Evolutionary conservation across 2,113 vertebrate genomes (phyloP).

Genomic region (Mirza zaza): DNA sequence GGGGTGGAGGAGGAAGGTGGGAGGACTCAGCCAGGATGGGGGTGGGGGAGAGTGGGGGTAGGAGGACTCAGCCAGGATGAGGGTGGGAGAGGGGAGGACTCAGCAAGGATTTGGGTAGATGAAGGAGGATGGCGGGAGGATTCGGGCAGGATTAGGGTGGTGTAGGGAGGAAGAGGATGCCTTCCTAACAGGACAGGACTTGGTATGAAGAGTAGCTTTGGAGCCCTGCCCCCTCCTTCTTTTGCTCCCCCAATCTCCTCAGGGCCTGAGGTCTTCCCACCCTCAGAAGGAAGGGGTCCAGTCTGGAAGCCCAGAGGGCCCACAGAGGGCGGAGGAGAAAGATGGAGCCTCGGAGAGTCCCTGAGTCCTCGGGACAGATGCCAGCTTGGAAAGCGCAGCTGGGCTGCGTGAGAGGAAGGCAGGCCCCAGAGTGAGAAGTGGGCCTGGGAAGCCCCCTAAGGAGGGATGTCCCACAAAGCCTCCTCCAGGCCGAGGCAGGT

Average conservation of each 20-base stretch:
- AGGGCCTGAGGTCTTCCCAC: neutral
- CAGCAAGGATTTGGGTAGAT: neutral
- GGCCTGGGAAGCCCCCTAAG: neutral
- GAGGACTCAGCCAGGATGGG: neutral
- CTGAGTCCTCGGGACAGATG: neutral
- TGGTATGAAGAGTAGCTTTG: neutral
- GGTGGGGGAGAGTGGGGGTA: neutral
- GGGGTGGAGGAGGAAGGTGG: neutral
- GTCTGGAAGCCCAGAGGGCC: neutral
- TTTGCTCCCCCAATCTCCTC: neutral
- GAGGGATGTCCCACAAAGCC: neutral
- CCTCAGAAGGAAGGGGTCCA: neutral
- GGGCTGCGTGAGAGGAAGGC: neutral
- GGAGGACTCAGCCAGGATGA: neutral
- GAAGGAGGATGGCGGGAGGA: neutral
- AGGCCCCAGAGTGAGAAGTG: neutral
- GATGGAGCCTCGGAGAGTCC: too few species aligned
- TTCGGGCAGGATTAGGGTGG: neutral
- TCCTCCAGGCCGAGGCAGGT: neutral
- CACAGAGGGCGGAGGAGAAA: fast-evolving
- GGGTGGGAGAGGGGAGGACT: neutral
- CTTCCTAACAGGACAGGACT: neutral
- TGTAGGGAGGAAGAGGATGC: neutral
- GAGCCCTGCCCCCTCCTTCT: neutral
- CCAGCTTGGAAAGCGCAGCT: neutral